Conservation (phyloP, 2,113 vertebrate genomes). For the Coptodon bakossiorum region DNA sequence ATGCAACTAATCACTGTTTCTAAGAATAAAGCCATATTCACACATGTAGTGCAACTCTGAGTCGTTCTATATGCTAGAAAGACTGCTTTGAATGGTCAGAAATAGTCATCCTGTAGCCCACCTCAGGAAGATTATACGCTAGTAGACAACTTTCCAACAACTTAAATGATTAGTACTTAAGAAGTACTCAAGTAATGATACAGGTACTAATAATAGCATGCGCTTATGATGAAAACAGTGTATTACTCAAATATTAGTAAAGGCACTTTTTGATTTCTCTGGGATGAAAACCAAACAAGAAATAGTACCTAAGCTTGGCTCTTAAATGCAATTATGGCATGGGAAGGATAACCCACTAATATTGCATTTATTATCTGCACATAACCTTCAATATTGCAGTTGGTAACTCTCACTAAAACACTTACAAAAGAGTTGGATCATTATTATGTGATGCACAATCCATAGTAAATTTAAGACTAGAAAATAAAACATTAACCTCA, state of each 20-base stretch:
- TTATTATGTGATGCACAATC: conserved; percentile 4
- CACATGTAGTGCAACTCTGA: background rate
- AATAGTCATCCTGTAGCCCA: background rate
- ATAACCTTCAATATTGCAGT: background rate
- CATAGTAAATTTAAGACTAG: background rate
- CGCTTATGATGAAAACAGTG: background rate
- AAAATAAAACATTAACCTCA: conserved; percentile 26
- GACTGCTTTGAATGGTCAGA: background rate
- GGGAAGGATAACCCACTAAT: background rate
- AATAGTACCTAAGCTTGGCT: background rate
- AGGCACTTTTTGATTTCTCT: background rate
- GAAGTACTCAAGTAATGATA: background rate
- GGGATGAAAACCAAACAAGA: background rate
- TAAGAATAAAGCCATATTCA: background rate
- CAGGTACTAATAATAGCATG: background rate
- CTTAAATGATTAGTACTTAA: background rate
- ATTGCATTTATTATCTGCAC: background rate
- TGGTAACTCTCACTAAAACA: background rate
- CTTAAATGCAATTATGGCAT: background rate
- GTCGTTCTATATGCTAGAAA: background rate
- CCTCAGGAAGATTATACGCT: background rate
- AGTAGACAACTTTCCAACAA: background rate
- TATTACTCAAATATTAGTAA: background rate
- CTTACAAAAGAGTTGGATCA: background rate
- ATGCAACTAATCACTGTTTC: background rate